Percentiles rank a stretch among this genome's conserved stretches.
Conservation (phyloP, 2,113 vertebrate species). For the Oceanites oceanicus region DNA sequence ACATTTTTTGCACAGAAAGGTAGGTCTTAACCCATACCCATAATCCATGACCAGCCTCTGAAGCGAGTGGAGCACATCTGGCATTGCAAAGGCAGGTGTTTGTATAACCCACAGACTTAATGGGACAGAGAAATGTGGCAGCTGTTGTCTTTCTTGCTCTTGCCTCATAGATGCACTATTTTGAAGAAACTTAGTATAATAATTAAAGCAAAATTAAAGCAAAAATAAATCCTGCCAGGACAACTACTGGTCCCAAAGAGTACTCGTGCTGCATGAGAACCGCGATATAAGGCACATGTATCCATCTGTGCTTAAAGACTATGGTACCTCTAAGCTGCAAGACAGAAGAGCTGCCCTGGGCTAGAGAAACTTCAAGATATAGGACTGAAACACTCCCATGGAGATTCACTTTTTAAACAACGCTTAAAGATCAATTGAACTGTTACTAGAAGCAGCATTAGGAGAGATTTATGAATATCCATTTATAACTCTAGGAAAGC, state of each 20-base stretch:
- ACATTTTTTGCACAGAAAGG: not conserved
- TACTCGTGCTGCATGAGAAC: not conserved
- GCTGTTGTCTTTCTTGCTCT: not conserved
- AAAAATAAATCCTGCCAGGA: not conserved
- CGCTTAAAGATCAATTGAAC: constrained; percentile 16
- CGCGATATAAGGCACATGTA: not conserved
- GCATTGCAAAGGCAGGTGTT: not conserved
- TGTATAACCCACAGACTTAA: not conserved
- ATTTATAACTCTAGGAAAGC: constrained; percentile 20
- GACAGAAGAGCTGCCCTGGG: not conserved
- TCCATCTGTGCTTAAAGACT: not conserved
- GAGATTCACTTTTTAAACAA: constrained; percentile 56
- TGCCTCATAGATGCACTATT: not conserved
- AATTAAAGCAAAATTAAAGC: not conserved
- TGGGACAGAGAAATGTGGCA: fast-evolving
- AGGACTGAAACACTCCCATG: not conserved
- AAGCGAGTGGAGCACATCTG: not conserved
- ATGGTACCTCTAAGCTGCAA: not conserved
- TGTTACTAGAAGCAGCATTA: constrained; percentile 35
- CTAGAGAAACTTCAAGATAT: not conserved
- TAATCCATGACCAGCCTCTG: not conserved
- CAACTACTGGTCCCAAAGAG: not conserved
- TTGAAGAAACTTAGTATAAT: not conserved
- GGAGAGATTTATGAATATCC: constrained; percentile 45
- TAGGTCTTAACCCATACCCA: not conserved